Evolutionary conservation across 2,113 vertebrate genomes (phyloP).

Genomic region (Periophthalmus modestus): DNA sequence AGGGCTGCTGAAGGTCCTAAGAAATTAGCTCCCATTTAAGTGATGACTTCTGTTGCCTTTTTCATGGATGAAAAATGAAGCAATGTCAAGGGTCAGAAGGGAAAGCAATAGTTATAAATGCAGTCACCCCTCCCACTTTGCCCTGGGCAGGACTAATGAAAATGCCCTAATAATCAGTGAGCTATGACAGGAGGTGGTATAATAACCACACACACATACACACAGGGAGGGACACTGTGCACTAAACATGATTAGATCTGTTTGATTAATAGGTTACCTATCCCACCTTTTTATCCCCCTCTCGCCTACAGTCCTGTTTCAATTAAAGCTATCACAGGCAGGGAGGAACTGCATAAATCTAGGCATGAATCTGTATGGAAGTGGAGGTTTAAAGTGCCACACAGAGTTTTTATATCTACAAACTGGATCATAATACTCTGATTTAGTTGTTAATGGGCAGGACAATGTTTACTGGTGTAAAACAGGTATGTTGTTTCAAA

Average conservation of each 20-base stretch:
- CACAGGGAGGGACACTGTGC: not conserved
- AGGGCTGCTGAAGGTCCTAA: constrained; percentile 24
- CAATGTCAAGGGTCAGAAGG: constrained; percentile 48
- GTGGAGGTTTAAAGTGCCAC: not conserved
- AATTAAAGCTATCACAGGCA: constrained; percentile 27
- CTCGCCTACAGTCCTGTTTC: not conserved
- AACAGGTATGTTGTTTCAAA: not conserved
- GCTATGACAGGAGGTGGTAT: constrained; percentile 8
- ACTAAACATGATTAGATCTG: constrained; percentile 14
- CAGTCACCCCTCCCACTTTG: constrained; percentile 14
- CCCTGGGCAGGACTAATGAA: constrained; percentile 27
- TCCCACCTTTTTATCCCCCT: constrained; percentile 1
- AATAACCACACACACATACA: constrained; percentile 6
- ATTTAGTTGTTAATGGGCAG: not conserved
- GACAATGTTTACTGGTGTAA: not conserved
- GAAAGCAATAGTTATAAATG: constrained; percentile 30
- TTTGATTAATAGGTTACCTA: constrained; percentile 5
- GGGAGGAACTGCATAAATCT: constrained; percentile 13
- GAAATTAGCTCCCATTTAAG: constrained; percentile 25
- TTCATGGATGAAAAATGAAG: constrained; percentile 10
- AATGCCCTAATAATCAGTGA: constrained; percentile 22
- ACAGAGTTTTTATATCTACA: not conserved
- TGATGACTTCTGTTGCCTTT: constrained; percentile 13
- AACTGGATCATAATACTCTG: not conserved
- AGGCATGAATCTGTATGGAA: constrained; percentile 10